A percentile compares a stretch with the other conserved stretches of the same genome.
Conservation (phyloP, 1,140 invertebrate species). For the Bombus confusus region DNA sequence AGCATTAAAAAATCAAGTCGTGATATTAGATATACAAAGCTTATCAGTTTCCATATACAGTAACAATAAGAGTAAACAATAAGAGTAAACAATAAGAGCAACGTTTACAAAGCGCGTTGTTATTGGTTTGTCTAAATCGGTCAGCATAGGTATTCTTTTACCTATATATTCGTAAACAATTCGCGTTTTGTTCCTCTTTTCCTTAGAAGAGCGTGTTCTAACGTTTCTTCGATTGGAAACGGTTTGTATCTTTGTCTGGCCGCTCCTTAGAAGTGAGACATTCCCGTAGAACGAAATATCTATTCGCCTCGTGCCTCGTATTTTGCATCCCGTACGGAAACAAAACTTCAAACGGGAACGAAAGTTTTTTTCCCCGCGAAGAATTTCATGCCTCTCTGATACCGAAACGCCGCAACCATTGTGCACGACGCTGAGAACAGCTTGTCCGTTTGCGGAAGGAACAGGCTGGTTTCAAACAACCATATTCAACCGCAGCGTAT, state of each 20-base stretch:
- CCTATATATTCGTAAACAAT: not conserved
- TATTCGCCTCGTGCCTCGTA: slow-evolving; percentile 21
- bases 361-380: not conserved
- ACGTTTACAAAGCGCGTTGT: not conserved
- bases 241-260: slow-evolving; percentile 41
- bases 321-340: slow-evolving; percentile 25
- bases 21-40: not conserved
- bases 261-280: slow-evolving; percentile 35
- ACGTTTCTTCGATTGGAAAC: slow-evolving; percentile 58
- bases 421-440: slow-evolving; percentile 19
- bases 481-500: slow-evolving; percentile 20
- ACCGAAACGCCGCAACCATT: slow-evolving; percentile 19
- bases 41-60: not conserved
- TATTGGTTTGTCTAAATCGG: not conserved
- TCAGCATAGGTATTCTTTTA: slow-evolving; percentile 9
- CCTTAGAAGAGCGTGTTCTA: slow-evolving; percentile 19
- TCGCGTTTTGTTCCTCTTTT: slow-evolving; percentile 43
- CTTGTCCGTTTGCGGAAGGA: not conserved
- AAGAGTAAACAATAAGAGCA: too few relatives aligned
- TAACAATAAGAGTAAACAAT: too few relatives aligned
- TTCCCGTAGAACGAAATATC: slow-evolving; percentile 34
- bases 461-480: not conserved
- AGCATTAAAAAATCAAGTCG: too few relatives aligned
- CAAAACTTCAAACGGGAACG: slow-evolving; percentile 40
- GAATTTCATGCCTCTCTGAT: slow-evolving; percentile 24